Conservation (phyloP, 2,797 vertebrate species). For the Xenops minutus region DNA sequence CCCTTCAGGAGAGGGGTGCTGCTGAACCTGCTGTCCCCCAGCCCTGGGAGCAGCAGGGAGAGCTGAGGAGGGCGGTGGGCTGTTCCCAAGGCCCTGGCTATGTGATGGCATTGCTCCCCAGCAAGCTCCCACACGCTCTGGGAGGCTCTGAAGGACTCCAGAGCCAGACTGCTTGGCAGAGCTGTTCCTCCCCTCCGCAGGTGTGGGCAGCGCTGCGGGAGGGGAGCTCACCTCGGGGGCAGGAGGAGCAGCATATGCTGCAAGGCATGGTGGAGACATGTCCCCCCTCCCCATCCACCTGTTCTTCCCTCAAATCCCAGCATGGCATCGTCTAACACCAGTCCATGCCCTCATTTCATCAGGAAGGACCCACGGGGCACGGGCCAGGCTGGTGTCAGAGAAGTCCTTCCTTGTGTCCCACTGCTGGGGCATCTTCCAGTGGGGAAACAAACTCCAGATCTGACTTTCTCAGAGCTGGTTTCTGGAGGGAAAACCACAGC, state of each 20-base stretch:
- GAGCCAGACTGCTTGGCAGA: conserved; percentile 29
- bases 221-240: background rate
- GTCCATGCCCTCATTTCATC: background rate
- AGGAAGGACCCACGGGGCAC: background rate
- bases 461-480: background rate
- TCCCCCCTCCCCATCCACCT: background rate
- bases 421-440: background rate
- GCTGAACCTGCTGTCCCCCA: background rate
- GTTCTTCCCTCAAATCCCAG: background rate
- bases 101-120: conserved; percentile 11
- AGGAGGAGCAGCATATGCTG: conserved; percentile 1
- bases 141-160: background rate
- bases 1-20: background rate
- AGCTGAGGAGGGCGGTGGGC: background rate
- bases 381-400: too few relatives aligned
- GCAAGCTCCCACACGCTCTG: conserved; percentile 49
- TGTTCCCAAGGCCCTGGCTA: conserved; percentile 42
- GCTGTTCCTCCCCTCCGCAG: background rate
- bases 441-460: too few relatives aligned
- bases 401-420: background rate
- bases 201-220: conserved; percentile 15
- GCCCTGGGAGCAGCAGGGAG: conserved; percentile 7
- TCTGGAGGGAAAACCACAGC: background rate
- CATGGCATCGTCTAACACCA: background rate
- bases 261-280: background rate